These are phyloP conservation scores for Rhizomys pruinosus DNA, from an alignment of 2,113 vertebrate genomes.

Conservation along the genomic window DNA sequence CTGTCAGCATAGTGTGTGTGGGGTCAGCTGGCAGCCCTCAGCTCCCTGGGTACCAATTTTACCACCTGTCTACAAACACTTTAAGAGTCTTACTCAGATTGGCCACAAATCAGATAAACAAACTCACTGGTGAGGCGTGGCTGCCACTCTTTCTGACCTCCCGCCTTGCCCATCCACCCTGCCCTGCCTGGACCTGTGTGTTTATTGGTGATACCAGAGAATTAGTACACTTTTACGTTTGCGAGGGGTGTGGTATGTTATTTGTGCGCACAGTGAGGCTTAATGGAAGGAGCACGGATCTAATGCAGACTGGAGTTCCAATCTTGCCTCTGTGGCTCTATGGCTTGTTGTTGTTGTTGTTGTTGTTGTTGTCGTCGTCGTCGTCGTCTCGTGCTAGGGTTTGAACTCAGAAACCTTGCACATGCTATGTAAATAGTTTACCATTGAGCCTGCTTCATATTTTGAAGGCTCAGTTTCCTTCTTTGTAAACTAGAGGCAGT, in stretches of 20 bases:
- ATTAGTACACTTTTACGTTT: constrained; percentile 52
- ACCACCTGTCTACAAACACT: constrained; percentile 53
- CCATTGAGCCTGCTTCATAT: neutral
- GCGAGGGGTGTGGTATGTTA: neutral
- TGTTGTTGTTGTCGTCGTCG: neutral
- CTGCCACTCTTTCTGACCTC: constrained; percentile 22
- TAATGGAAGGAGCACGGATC: constrained; percentile 19
- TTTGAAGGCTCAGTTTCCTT: constrained; percentile 11
- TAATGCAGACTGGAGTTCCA: neutral
- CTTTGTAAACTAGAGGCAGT: neutral
- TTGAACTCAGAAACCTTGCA: neutral
- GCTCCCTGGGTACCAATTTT: constrained; percentile 30
- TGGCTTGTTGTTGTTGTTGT: neutral
- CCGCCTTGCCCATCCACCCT: neutral
- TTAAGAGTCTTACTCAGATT: constrained; percentile 47
- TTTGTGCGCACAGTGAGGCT: constrained; percentile 2
- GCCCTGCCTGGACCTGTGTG: constrained; percentile 18
- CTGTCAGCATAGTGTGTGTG: neutral
- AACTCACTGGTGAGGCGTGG: constrained; percentile 17
- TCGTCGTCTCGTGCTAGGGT: neutral
- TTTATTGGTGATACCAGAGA: constrained; percentile 39
- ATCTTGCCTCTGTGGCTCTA: neutral
- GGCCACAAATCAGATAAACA: constrained; percentile 63
- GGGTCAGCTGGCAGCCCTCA: neutral
- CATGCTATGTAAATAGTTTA: neutral